phyloP scores from a whole-genome alignment of 2,888 invertebrate species.

The Rhingia rostrata region DNA sequence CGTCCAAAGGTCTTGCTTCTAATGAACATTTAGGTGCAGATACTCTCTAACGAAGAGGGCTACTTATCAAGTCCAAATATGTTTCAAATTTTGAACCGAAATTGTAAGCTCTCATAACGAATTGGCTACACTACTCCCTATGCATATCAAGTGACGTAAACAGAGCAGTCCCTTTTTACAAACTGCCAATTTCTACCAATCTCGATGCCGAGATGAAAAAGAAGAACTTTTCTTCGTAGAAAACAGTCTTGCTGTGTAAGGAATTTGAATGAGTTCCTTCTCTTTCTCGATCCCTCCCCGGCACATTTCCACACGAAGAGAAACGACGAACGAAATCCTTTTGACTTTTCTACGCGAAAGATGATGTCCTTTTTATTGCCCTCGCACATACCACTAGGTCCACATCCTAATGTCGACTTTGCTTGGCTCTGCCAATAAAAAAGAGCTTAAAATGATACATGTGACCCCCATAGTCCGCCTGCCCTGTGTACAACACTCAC shows the following conservation, averaged over 20 bases:
- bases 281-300: not conserved
- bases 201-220: slow-evolving; percentile 28
- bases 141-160: slow-evolving; percentile 39
- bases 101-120: slow-evolving; percentile 63
- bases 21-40: not conserved
- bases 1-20: no score
- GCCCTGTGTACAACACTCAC: slow-evolving; percentile 16
- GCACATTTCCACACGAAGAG: no score
- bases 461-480: slow-evolving; percentile 43
- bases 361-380: slow-evolving; percentile 65
- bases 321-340: slow-evolving; percentile 17
- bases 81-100: slow-evolving; percentile 33
- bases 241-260: slow-evolving; percentile 29
- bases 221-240: slow-evolving; percentile 1
- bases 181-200: slow-evolving; percentile 27
- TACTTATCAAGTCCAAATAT: slow-evolving; percentile 25
- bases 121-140: slow-evolving; percentile 38
- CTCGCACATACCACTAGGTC: slow-evolving; percentile 34
- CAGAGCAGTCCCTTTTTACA: slow-evolving; percentile 5
- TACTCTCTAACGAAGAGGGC: slow-evolving; percentile 5
- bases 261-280: slow-evolving; percentile 57
- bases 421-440: slow-evolving; percentile 63
- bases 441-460: slow-evolving; percentile 73
- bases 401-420: slow-evolving; percentile 39
- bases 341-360: slow-evolving; percentile 36